phyloP scores from a whole-genome alignment of 2,113 vertebrate species.

The Dicrurus megarhynchus region DNA sequence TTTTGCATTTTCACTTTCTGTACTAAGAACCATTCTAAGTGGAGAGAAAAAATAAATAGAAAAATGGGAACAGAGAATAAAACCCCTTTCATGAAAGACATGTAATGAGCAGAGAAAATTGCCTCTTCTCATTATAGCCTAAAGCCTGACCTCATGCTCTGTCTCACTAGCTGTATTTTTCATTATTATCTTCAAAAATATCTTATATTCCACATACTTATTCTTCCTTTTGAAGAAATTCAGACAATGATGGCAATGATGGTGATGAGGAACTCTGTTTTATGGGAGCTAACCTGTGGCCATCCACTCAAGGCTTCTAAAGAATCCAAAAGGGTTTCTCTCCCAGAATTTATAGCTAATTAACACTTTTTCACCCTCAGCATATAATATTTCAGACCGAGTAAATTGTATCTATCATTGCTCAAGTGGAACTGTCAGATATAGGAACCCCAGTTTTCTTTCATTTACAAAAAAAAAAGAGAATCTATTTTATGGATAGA shows the following conservation, averaged over 20 bases:
- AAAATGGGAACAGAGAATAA: slow-evolving; percentile 6
- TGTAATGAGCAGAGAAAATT: slow-evolving; percentile 37
- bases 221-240: slow-evolving; percentile 17
- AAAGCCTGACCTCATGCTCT: slow-evolving; percentile 18
- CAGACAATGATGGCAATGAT: background rate
- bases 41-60: slow-evolving; percentile 7
- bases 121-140: slow-evolving; percentile 26
- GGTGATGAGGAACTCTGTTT: background rate
- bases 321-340: background rate
- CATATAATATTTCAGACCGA: background rate
- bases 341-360: background rate
- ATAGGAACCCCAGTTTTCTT: background rate
- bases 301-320: background rate
- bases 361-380: slow-evolving; percentile 9
- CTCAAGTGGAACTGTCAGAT: background rate
- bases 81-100: background rate
- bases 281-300: background rate
- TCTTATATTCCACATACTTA: background rate
- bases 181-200: slow-evolving; percentile 29
- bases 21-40: background rate
- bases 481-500: background rate
- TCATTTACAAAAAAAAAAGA: background rate
- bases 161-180: slow-evolving; percentile 10
- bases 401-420: background rate
- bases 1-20: background rate